Evolutionary conservation across 2,797 vertebrate genomes (phyloP).

Genomic region (Lacerta agilis): DNA sequence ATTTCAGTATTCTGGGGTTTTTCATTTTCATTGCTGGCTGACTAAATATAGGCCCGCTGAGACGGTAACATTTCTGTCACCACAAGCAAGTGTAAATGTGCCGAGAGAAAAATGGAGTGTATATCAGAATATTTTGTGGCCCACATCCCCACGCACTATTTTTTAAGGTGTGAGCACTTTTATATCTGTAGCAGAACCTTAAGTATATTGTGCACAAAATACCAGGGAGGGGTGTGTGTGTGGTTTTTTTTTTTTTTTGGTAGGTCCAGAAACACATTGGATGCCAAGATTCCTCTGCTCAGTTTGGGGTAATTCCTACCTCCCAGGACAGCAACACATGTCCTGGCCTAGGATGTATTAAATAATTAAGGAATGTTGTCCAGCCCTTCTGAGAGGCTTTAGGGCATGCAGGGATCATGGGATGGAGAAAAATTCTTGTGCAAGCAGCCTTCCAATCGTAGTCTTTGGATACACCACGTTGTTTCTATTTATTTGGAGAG

Average conservation of each 20-base stretch:
- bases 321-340: background rate
- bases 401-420: background rate
- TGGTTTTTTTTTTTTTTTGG: background rate
- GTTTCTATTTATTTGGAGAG: background rate
- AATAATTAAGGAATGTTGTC: background rate
- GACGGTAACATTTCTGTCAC: slow-evolving; percentile 46
- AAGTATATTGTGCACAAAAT: background rate
- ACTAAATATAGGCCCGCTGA: slow-evolving; percentile 47
- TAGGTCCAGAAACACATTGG: background rate
- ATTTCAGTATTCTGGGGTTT: slow-evolving; percentile 27
- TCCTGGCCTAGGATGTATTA: background rate
- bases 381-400: background rate
- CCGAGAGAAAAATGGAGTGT: slow-evolving; percentile 36
- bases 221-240: background rate
- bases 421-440: background rate
- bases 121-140: slow-evolving; percentile 19
- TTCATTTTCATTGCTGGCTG: slow-evolving; percentile 39
- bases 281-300: background rate
- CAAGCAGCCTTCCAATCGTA: background rate
- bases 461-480: background rate
- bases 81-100: slow-evolving; percentile 30
- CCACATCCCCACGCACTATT: background rate
- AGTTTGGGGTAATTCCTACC: background rate
- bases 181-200: background rate
- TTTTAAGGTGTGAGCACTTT: slow-evolving; percentile 23